phyloP scores from a whole-genome alignment of 2,797 vertebrate species.

The Furcifer pardalis region DNA sequence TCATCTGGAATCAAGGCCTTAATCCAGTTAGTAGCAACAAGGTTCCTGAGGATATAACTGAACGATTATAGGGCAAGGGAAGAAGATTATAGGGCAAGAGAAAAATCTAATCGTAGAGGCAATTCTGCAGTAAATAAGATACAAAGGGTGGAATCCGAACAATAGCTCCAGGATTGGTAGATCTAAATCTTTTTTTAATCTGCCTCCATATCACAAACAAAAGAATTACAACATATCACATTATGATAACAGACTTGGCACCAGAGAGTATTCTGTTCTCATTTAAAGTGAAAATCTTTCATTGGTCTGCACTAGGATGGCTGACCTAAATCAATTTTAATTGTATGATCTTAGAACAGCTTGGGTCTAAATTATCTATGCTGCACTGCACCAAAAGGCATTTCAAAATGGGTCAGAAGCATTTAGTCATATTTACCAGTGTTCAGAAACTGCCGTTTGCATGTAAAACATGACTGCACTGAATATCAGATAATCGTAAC shows the following conservation, averaged over 20 bases:
- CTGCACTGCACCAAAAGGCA: constrained; percentile 43
- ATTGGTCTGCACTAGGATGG: constrained; percentile 36
- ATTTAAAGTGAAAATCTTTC: constrained; percentile 63
- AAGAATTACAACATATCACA: constrained; percentile 25
- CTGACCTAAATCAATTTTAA: constrained; percentile 68
- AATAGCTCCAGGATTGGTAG: constrained; percentile 32
- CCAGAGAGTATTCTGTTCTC: constrained; percentile 29
- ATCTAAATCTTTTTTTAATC: constrained; percentile 4
- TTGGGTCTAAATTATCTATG: constrained; percentile 63
- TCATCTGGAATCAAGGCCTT: constrained; percentile 56
- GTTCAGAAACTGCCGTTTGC: constrained; percentile 64
- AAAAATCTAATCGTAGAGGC: constrained; percentile 43
- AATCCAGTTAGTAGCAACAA: constrained; percentile 60
- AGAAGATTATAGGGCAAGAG: too few relatives aligned
- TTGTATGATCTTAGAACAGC: constrained; percentile 53
- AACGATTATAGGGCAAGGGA: constrained; percentile 50
- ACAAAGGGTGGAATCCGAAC: background rate
- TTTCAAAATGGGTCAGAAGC: constrained; percentile 46
- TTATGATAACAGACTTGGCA: constrained; percentile 38
- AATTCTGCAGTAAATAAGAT: constrained; percentile 50
- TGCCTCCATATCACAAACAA: background rate
- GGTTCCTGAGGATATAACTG: constrained; percentile 49
- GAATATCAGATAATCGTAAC: constrained; percentile 51
- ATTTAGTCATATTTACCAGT: constrained; percentile 54
- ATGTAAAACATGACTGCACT: constrained; percentile 49